Conservation (phyloP, 2,113 vertebrate species). For the Calidris pugnax region DNA sequence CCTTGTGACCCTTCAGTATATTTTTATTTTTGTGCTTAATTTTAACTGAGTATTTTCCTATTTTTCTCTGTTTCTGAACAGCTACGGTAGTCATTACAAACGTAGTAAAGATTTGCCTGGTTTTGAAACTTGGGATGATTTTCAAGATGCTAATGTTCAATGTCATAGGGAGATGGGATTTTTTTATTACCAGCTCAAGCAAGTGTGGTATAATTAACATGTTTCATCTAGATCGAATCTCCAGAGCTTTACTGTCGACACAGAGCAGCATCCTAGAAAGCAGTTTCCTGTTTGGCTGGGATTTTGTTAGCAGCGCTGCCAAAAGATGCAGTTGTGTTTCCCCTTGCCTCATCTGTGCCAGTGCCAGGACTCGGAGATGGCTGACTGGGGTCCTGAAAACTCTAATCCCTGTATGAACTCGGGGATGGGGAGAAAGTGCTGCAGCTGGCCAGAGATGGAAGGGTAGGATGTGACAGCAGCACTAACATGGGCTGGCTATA, state of each 20-base stretch:
- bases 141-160: neutral
- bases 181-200: neutral
- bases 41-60: neutral
- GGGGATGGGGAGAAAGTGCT: neutral
- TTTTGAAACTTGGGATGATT: neutral
- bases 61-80: neutral
- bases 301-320: neutral
- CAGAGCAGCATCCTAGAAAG: constrained; percentile 6
- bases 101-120: neutral
- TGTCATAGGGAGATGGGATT: neutral
- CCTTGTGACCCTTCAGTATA: neutral
- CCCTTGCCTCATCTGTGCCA: neutral
- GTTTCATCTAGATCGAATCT: neutral
- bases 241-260: neutral
- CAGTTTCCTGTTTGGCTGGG: constrained; percentile 29
- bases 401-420: neutral
- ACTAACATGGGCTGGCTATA: neutral
- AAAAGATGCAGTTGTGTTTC: neutral
- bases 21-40: neutral
- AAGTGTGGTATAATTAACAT: neutral
- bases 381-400: neutral
- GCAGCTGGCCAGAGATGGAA: neutral
- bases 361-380: neutral
- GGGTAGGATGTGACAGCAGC: neutral
- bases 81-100: neutral